phyloP scores from a whole-genome alignment of 2,113 vertebrate genomes.

The Excalfactoria chinensis region DNA sequence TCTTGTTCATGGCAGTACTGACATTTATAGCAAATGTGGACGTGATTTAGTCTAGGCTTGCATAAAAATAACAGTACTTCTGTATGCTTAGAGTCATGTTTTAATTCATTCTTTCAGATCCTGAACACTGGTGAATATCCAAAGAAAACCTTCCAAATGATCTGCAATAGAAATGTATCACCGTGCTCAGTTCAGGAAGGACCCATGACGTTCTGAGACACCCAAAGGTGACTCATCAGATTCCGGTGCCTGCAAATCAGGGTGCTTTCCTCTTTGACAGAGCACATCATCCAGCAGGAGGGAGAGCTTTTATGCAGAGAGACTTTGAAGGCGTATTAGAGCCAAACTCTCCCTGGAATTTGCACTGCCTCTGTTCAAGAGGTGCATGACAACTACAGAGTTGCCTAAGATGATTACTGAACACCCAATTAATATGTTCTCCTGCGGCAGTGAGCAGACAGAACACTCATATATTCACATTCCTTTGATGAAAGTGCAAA shows the following conservation, averaged over 20 bases:
- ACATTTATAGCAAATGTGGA: neutral
- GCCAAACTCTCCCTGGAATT: neutral
- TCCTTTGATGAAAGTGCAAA: neutral
- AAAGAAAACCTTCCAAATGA: neutral
- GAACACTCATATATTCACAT: neutral
- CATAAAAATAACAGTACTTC: neutral
- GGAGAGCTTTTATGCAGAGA: neutral
- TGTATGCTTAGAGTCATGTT: neutral
- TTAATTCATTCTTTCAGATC: neutral
- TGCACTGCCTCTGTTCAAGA: neutral
- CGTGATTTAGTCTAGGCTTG: neutral
- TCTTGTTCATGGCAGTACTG: neutral
- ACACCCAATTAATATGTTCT: conserved; percentile 12
- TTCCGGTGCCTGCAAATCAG: neutral
- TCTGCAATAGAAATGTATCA: neutral
- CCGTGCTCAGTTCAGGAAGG: neutral
- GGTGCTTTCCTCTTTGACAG: neutral
- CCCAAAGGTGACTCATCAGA: neutral
- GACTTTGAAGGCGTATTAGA: neutral
- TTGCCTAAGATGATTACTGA: neutral
- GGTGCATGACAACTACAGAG: neutral
- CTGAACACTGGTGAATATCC: neutral
- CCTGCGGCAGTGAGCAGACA: neutral
- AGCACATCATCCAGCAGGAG: neutral
- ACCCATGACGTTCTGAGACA: neutral